Conservation (phyloP, 2,888 invertebrate species). For the Ichneumon xanthorius region DNA sequence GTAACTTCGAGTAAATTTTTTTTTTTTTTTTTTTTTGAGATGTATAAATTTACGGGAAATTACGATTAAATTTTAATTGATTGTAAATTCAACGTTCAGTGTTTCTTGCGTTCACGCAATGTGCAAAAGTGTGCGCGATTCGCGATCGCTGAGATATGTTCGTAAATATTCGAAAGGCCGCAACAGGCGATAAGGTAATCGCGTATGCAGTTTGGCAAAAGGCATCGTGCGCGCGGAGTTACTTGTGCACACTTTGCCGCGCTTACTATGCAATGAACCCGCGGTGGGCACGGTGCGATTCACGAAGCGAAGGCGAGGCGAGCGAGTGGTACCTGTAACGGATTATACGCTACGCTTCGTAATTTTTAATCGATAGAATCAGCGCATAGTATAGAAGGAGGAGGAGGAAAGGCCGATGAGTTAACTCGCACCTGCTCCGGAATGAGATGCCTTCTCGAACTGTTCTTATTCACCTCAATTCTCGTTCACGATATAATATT, state of each 20-base stretch:
- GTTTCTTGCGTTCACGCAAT: background rate
- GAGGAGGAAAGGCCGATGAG: constrained; percentile 33
- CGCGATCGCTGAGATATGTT: background rate
- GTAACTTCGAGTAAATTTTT: background rate
- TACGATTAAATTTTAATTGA: background rate
- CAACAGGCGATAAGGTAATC: constrained; percentile 34
- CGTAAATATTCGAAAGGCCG: constrained; percentile 34
- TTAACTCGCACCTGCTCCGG: constrained; percentile 20
- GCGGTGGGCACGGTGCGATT: constrained; percentile 44
- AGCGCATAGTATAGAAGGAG: constrained; percentile 31
- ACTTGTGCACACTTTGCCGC: constrained; percentile 23
- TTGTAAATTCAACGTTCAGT: background rate
- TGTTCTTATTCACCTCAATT: background rate
- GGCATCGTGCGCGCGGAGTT: constrained; percentile 6
- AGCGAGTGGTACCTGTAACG: constrained; percentile 58
- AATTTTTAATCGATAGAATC: constrained; percentile 54
- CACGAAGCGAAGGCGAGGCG: constrained; percentile 53
- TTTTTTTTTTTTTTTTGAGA: background rate
- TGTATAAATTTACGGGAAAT: background rate
- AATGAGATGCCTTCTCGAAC: background rate
- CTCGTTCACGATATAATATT: background rate
- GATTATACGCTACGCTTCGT: constrained; percentile 60
- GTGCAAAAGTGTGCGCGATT: background rate
- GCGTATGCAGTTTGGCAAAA: constrained; percentile 41
- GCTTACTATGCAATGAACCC: constrained; percentile 62